These are phyloP conservation scores for Corythornis cristatus DNA, from an alignment of 2,113 vertebrate species.

Conservation along the genomic window DNA sequence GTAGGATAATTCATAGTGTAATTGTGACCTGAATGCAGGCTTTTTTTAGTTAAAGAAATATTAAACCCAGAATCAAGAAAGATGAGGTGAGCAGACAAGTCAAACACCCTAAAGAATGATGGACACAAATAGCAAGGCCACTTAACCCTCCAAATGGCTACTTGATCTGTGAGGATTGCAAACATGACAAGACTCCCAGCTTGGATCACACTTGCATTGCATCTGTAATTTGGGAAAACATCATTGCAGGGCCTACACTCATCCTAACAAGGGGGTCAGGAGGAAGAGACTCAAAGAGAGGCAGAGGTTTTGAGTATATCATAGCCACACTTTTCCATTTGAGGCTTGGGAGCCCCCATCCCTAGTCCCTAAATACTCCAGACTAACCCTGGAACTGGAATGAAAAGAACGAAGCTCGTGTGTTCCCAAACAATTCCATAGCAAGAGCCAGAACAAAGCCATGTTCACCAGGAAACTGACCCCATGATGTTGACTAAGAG, in stretches of 20 bases:
- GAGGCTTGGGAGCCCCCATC: neutral
- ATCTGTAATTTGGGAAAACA: neutral
- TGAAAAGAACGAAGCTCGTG: fast-evolving
- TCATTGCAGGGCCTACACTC: neutral
- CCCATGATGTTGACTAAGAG: no score
- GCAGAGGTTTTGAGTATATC: neutral
- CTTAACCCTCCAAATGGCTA: neutral
- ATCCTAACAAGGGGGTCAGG: fast-evolving
- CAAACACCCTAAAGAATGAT: neutral
- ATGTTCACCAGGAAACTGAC: fast-evolving
- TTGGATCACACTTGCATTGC: neutral
- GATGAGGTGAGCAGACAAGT: neutral
- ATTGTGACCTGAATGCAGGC: fast-evolving
- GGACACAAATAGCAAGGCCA: neutral
- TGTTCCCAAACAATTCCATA: neutral
- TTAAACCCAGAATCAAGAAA: neutral
- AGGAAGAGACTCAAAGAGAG: neutral
- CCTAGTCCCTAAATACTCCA: neutral
- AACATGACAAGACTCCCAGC: neutral
- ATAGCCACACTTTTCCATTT: neutral
- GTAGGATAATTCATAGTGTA: neutral
- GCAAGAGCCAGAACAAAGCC: fast-evolving
- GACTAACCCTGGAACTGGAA: neutral
- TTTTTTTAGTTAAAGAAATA: neutral
- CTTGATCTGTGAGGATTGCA: neutral